Conservation (phyloP, 2,113 vertebrate genomes). For the Pollimyrus isidori region DNA sequence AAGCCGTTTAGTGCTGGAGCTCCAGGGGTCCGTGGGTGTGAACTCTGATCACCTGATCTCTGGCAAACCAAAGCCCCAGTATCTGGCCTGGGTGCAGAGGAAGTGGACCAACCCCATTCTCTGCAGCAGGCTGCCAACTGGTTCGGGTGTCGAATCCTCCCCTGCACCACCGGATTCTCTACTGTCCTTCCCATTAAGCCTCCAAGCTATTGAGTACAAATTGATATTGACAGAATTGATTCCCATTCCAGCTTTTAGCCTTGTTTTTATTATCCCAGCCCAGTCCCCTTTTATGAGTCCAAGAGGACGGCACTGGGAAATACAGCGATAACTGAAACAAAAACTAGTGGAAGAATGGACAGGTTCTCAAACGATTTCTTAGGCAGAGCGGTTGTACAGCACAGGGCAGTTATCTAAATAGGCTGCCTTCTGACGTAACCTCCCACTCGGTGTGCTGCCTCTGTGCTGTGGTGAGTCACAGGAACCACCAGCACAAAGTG, state of each 20-base stretch:
- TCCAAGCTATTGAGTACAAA: not conserved
- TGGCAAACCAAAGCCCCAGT: not conserved
- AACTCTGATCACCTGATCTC: not conserved
- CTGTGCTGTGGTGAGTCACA: not conserved
- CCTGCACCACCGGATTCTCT: not conserved
- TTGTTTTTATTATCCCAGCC: not conserved
- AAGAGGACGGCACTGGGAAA: not conserved
- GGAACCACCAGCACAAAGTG: not conserved
- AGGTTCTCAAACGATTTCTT: not conserved
- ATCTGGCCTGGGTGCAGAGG: not conserved
- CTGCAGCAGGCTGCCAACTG: not conserved
- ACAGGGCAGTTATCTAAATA: not conserved
- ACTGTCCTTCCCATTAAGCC: not conserved
- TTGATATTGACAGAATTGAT: not conserved
- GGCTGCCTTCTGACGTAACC: not conserved
- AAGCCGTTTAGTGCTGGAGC: not conserved
- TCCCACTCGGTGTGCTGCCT: not conserved
- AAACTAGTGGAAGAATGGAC: not conserved
- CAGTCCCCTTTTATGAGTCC: not conserved
- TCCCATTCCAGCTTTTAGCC: not conserved
- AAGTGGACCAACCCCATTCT: not conserved
- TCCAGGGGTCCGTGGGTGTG: not conserved
- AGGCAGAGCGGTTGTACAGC: not conserved
- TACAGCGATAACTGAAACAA: not conserved
- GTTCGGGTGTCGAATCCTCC: not conserved